Base-by-base conservation (phyloP, 2,797 vertebrate genomes). In the Arrhamphus sclerolepis region DNA sequence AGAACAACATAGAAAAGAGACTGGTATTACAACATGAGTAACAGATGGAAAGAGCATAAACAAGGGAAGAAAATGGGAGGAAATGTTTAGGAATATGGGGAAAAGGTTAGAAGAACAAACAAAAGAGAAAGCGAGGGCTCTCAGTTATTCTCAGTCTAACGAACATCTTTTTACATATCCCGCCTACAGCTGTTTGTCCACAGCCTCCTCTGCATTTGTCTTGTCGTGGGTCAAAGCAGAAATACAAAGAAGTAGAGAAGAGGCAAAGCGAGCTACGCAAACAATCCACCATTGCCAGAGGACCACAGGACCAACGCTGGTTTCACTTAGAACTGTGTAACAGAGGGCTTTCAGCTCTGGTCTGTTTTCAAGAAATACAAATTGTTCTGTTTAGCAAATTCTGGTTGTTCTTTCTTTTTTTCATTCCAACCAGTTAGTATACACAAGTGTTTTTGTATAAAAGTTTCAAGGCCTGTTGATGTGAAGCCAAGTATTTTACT, bases 321-420 rank as follows among this genome's bases (percentile, higher is more conserved):
- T 84, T 90, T 87, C 75, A 78, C 82, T 91, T 83, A 83, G 54
- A 75, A 64, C 75, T 46, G 62, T 80, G 43, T 85, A 82, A 86
- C 84, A 74, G 70, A 87, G 77, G 81, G 70, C 78, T 76, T 83
- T 83, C 64, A 78, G 62, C 78, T 75, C 75, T 61, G 72, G 57
- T 82, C 83, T 80, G 77, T 83, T 88, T 87, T 91, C 60, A 83
- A 79, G 78, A 75, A 83, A 85, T 50, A 81, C 71, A 86, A 85
- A 82, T 76, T 62, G 11, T 64, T 82, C 26, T 88, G 87, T 87
- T 91, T 85, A 86, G 81, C 70, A 74, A 73, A 75, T 77, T 66
- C 56, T 74, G 66, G 70, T 61, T 40, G 62, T 75, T 83, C 58
- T 29, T 24, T 59, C 70, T 52, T 56, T 62, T 43, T 68, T 40